Conservation (phyloP, 2,888 invertebrate species). For the Lasioglossum morio region DNA sequence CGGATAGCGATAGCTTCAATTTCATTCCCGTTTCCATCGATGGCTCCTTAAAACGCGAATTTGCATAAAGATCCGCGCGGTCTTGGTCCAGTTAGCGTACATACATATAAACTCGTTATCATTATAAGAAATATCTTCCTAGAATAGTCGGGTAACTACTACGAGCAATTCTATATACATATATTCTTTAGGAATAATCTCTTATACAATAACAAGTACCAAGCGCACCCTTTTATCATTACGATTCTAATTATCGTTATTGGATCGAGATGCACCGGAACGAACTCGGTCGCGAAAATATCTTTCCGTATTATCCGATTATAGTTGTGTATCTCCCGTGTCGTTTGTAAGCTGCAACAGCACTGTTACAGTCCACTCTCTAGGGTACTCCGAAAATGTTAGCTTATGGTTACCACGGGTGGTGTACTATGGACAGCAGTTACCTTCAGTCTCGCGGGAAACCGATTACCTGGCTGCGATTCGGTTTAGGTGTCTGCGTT, state of each 20-base stretch:
- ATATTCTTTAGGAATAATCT: neutral
- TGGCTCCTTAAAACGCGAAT: neutral
- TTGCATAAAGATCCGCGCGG: neutral
- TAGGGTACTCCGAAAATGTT: neutral
- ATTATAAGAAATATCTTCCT: neutral
- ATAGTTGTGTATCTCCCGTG: neutral
- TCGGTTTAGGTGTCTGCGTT: neutral
- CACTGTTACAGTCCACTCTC: neutral
- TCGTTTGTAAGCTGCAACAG: neutral
- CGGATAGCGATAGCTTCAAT: neutral
- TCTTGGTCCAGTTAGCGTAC: neutral
- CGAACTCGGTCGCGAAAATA: neutral
- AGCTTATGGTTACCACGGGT: neutral
- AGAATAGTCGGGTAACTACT: neutral
- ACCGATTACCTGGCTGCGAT: neutral
- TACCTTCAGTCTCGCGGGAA: neutral
- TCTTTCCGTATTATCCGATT: conserved; percentile 2
- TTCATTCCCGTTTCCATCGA: neutral
- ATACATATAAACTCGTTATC: neutral
- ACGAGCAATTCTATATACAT: neutral
- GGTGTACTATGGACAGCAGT: neutral
- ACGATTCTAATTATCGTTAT: neutral
- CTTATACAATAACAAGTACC: neutral
- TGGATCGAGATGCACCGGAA: neutral
- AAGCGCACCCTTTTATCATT: neutral